Conservation (phyloP, 2,113 vertebrate genomes). For the Cepphus grylle region DNA sequence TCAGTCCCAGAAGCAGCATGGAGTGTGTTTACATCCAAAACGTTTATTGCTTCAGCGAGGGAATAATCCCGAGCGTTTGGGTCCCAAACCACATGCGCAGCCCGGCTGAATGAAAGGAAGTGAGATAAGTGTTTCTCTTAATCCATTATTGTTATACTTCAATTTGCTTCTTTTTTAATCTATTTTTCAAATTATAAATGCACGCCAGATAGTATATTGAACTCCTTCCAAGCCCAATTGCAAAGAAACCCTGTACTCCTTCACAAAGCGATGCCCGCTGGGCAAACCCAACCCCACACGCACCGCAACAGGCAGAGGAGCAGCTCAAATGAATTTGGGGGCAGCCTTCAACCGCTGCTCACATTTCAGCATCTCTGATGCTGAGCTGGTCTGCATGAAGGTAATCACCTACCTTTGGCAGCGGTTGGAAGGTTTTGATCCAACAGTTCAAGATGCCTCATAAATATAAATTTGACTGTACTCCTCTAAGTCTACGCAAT, state of each 20-base stretch:
- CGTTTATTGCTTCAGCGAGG: neutral
- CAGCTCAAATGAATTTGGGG: neutral
- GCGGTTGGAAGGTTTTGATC: neutral
- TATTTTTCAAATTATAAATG: neutral
- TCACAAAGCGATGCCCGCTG: neutral
- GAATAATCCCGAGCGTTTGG: neutral
- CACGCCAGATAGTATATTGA: neutral
- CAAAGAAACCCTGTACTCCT: neutral
- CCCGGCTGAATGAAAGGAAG: conserved; percentile 4
- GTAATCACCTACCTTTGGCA: neutral
- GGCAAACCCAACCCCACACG: neutral
- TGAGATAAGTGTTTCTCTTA: conserved; percentile 56
- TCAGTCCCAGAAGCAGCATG: neutral
- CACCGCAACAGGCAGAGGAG: neutral
- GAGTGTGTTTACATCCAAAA: neutral
- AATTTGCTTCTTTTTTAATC: conserved; percentile 1
- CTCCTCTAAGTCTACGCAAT: fast-evolving
- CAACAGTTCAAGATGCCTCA: neutral
- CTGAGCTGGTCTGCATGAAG: neutral
- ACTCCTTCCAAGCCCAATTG: conserved; percentile 3
- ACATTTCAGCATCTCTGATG: fast-evolving
- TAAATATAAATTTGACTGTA: neutral
- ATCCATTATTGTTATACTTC: conserved; percentile 13
- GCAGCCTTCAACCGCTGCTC: neutral
- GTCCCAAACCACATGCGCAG: neutral